phyloP scores from a whole-genome alignment of 1,140 invertebrate genomes.

The Gryllus bimaculatus region DNA sequence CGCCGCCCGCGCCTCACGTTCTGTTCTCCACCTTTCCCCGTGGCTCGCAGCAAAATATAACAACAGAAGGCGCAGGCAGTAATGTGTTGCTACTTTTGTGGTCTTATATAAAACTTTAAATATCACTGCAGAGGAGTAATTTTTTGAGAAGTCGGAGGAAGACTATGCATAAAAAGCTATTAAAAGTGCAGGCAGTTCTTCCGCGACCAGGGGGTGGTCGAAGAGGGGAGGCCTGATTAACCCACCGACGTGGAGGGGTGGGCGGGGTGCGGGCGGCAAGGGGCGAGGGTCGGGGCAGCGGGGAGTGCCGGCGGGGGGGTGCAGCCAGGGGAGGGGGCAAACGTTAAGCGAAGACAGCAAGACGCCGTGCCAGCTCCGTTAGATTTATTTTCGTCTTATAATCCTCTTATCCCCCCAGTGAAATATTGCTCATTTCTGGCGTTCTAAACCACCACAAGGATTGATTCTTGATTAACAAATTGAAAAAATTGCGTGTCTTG shows the following conservation, averaged over 20 bases:
- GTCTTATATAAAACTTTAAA: constrained; percentile 6
- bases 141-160: background rate
- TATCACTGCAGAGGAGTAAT: background rate
- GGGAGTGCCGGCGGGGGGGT: too few relatives aligned
- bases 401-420: background rate
- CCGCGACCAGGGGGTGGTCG: background rate
- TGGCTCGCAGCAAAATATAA: background rate
- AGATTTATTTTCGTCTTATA: background rate
- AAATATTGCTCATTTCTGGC: background rate
- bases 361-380: background rate
- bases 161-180: background rate
- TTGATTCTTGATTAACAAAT: background rate
- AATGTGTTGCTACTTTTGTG: background rate
- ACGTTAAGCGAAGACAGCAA: too few relatives aligned
- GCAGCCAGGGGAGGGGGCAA: too few relatives aligned
- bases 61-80: background rate
- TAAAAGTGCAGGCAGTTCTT: background rate
- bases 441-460: background rate
- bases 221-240: background rate
- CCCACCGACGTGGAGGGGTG: too few relatives aligned
- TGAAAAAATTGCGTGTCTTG: background rate
- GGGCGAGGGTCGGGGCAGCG: too few relatives aligned
- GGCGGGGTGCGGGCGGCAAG: too few relatives aligned
- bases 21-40: background rate
- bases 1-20: too few relatives aligned